Base-by-base conservation (phyloP, 1,140 invertebrate genomes). In the Drosophila saltans region DNA sequence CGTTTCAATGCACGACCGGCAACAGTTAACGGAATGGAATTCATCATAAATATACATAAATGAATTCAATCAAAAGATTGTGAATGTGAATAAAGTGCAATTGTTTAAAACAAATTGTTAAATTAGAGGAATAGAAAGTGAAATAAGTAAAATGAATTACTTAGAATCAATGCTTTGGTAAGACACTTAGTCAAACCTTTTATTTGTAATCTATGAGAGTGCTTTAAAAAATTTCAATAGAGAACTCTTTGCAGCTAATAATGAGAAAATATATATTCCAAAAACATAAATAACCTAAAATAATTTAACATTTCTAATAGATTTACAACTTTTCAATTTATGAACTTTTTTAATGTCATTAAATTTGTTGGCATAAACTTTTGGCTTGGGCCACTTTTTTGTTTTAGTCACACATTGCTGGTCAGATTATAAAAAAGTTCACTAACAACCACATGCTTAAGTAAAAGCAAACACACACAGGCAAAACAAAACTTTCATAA, bases 151-250 rank as follows among this genome's bases (percentile, higher is more conserved):
- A 21, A 90, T 90, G 86, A 90, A 90, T 63, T 90, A 90, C 67
- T 68, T 90, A 66, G 86, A 90, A 58, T 78, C 86, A 16, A 79
- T 91, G 69, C 60, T 80, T 40, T 91, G 84, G 84, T 89, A 89
- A 88, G 84, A 11, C 26, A 72, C 16, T 16, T 52, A 48, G 10
- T 10, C 24, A 41, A 43, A 43, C 10, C 11, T 24, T 33, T 3
- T 16, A 16, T 16, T 16, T 16, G 16, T 16, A 16, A 16, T 16
- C 16, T 16, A 16, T 16, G 16, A 16, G 0, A 16, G 16, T 16
- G 16, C 16, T 30, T 30, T 2, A 30, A 30, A 30, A 2, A 30
- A 3, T 30, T 30, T 30, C 4, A 30, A 0, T 0, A 0, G 2
- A 30, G 28, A 30, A 30, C 28, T 30, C 16, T 16, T 30, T 30